Percentiles rank a stretch among this genome's conserved stretches.
Conservation (phyloP, 2,888 invertebrate species). For the Corbicula japonica region DNA sequence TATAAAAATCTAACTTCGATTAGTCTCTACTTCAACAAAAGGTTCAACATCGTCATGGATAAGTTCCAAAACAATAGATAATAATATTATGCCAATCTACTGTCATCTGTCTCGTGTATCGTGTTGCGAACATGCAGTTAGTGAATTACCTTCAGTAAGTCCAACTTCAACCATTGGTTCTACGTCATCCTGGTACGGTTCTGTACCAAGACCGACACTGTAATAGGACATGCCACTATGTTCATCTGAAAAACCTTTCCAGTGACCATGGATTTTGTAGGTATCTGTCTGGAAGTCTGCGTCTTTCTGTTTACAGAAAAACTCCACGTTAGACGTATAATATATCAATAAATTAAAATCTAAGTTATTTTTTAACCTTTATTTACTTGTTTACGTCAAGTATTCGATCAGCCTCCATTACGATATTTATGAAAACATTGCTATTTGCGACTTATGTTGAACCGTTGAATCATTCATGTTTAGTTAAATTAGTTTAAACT, state of each 20-base stretch:
- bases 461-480: too few species aligned
- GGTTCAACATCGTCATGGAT: too few species aligned
- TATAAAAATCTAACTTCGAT: too few species aligned
- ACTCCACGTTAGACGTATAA: background rate
- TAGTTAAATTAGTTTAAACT: too few species aligned
- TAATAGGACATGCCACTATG: conserved; percentile 58
- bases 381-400: background rate
- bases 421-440: background rate
- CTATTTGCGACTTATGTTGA: background rate
- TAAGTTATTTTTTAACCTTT: background rate
- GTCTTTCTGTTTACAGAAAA: conserved; percentile 14
- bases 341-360: background rate
- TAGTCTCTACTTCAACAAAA: too few species aligned
- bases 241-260: conserved; percentile 64
- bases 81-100: too few species aligned
- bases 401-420: background rate
- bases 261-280: conserved; percentile 33
- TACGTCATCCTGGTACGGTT: conserved; percentile 29
- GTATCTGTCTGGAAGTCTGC: conserved; percentile 32
- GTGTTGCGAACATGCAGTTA: too few species aligned
- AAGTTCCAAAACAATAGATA: too few species aligned
- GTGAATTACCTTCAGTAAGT: background rate
- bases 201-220: conserved; percentile 62
- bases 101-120: too few species aligned
- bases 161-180: background rate